Conservation (phyloP, 1,140 invertebrate species). For the Drosophila gunungcola region DNA sequence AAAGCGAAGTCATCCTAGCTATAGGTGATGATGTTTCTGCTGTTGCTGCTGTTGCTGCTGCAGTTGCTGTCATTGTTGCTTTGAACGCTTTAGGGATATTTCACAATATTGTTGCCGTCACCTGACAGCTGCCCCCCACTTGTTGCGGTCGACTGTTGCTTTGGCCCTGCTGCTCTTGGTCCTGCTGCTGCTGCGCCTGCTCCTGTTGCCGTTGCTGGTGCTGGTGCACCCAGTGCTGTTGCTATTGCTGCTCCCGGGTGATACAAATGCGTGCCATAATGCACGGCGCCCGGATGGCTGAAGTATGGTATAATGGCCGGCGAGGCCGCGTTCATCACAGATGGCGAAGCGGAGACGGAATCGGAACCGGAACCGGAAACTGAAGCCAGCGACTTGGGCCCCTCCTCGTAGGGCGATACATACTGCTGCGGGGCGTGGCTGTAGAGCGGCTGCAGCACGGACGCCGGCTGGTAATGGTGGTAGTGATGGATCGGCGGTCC, state of each 20-base stretch:
- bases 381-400: conserved; percentile 12
- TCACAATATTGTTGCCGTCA: conserved; percentile 71
- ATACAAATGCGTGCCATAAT: conserved; percentile 77
- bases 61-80: conserved; percentile 4
- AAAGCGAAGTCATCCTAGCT: conserved; percentile 4
- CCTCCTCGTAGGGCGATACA: conserved; percentile 39
- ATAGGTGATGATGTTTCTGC: not conserved
- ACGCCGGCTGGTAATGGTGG: conserved; percentile 54
- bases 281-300: conserved; percentile 76
- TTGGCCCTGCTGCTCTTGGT: conserved; percentile 13
- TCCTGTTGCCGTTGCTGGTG: conserved; percentile 13
- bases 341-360: conserved; percentile 7
- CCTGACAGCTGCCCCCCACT: conserved; percentile 64
- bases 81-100: conserved; percentile 67
- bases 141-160: conserved; percentile 63
- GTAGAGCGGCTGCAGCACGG: conserved; percentile 45
- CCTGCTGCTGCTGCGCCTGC: conserved; percentile 16
- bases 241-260: conserved; percentile 58
- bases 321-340: conserved; percentile 39
- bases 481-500: conserved; percentile 60
- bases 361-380: conserved; percentile 1
- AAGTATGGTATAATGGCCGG: conserved; percentile 74
- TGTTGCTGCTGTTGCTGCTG: conserved; percentile 12
- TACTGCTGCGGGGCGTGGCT: conserved; percentile 29
- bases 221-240: conserved; percentile 39